Evolutionary conservation across 2,797 vertebrate species (phyloP), one percentile per base, ranked within the genome.

Genomic region (Arrhamphus sclerolepis): DNA sequence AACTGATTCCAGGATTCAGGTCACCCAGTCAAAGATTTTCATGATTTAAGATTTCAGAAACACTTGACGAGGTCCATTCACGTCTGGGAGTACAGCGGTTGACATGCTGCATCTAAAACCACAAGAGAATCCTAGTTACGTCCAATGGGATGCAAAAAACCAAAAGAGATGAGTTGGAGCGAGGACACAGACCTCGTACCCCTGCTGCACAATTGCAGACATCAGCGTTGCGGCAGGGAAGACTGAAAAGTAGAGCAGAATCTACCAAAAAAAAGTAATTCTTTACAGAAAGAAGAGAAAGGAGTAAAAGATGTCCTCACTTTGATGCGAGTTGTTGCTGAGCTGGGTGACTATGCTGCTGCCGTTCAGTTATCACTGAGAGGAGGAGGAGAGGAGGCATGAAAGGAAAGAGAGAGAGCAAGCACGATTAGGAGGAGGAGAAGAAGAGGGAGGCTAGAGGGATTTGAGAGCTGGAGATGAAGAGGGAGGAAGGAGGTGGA

Each of bases 301-400:
- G 46, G n/a, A 61, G 55, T 75, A 68, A 43, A 13, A 57, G 59
- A 69, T 43, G 34, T 82, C 83, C 51, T 78, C 72, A 80, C 77
- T 84, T 80, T 82, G 47, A 71, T 73, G 48, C 44, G 39, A 70
- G 67, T 62, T 52, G 66, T 14, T 59, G 64, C 31, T 9, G 76
- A 64, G 77, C 72, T 64, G 77, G 75, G 72, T 66, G 82, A 53
- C 66, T 41, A 62, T 72, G 80, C 78, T 69, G 77, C 85, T 5
- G 48, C 49, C 28, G 68, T 29, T 75, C 62, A 29, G n/a, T 40
- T 73, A 46, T 19, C 54, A 50, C 73, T 56, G 52, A 70, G 67
- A 54, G 20, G 67, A 43, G 14, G 52, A 63, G 48, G 52, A 40
- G 22, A 46, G 62, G 56, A 56, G 62, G 63, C 70, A 81, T 62